These are phyloP conservation scores for Drosophila subquinaria DNA, from an alignment of 2,888 invertebrate genomes.

Conservation along the genomic window DNA sequence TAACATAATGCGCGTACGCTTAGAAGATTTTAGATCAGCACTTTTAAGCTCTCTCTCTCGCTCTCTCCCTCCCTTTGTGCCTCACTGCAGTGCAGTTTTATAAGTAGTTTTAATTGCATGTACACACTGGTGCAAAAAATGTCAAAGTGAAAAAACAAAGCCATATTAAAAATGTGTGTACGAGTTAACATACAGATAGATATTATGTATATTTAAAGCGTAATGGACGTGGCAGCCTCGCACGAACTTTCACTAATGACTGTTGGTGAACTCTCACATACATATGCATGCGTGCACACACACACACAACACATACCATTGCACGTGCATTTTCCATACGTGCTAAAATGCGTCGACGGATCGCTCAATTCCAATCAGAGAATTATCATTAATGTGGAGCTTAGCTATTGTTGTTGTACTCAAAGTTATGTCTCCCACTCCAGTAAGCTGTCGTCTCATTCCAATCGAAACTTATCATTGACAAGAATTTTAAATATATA, in stretches of 20 bases:
- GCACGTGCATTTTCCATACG: conserved; percentile 55
- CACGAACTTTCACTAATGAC: conserved; percentile 82
- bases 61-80: background rate
- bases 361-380: conserved; percentile 33
- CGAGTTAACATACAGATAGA: conserved; percentile 34
- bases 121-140: conserved; percentile 12
- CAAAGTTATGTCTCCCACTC: conserved; percentile 1
- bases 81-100: conserved; percentile 18
- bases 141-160: conserved; percentile 31
- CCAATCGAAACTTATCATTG: conserved; percentile 6
- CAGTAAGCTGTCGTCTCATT: background rate
- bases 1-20: conserved; percentile 26
- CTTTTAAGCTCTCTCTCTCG: conserved; percentile 17
- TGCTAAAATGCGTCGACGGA: conserved; percentile 52
- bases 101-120: background rate
- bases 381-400: conserved; percentile 20
- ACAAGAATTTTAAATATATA: background rate
- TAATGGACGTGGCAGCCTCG: conserved; percentile 70
- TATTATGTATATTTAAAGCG: conserved; percentile 39
- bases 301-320: conserved; percentile 23
- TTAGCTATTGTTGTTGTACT: conserved; percentile 1
- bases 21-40: conserved; percentile 37
- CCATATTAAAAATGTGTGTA: conserved; percentile 12
- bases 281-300: conserved; percentile 24
- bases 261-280: conserved; percentile 72